Evolutionary conservation across 2,888 invertebrate species (phyloP), one percentile per base, ranked within the genome.

Genomic region (Latrodectus hesperus): DNA sequence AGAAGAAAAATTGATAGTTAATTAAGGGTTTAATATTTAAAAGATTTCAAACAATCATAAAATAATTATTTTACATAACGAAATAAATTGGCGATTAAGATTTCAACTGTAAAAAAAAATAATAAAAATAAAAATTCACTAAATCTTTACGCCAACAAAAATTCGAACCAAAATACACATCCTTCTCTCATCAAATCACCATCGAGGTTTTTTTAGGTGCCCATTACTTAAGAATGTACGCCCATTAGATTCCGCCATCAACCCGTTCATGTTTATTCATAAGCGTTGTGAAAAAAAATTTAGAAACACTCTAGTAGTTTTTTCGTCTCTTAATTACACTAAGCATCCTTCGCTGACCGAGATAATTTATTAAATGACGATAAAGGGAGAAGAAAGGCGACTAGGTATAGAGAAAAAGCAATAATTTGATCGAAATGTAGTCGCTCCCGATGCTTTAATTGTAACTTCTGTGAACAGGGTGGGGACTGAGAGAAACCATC

Each of bases 221-320:
- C 83, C 52, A 84, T 84, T 84, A 84, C 77, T 77, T 77, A n/a
- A 52, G 64, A 55, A 52, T 51, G 51, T 17, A 60, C 49, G 9
- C 65, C 51, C 70, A 65, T 65, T 72, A 51, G 14, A 71, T 65
- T 70, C 60, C 65, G 11, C 26, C 65, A 77, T 16, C 16, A 75
- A 77, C 76, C 65, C 52, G 51, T 84, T 76, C 76, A 84, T 84
- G 83, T 53, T 64, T 84, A 84, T 84, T 68, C 83, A 84, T 84
- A 49, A 77, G 11, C 22, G 51, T 22, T 22, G 22, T 49, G 26
- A 60, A 79, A 78, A 64, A 82, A 75, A 75, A 75, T 52, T n/a
- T 38, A 14, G 11, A 75, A 55, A 22, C 75, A 55, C 71, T 72
- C 49, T 16, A 68, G 75, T 77, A 22, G 22, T 22, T 22, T 22